Percentiles rank a stretch among this genome's conserved stretches.
Conservation (phyloP, 2,888 invertebrate genomes). For the Drosophila quinaria region DNA sequence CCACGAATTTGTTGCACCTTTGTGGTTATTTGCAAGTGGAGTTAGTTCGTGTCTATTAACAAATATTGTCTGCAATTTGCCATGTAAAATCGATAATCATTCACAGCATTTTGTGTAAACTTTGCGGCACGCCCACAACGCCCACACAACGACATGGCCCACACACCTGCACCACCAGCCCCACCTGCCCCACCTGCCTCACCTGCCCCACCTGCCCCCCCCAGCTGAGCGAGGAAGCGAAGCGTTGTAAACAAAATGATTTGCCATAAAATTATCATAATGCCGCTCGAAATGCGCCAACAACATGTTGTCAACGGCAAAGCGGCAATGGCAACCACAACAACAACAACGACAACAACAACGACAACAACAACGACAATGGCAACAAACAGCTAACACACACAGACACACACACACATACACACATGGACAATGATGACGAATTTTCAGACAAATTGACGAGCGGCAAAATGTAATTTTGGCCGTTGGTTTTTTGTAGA, state of each 20-base stretch:
- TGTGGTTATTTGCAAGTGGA: conserved; percentile 27
- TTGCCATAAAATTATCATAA: conserved; percentile 82
- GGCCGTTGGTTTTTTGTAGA: conserved; percentile 53
- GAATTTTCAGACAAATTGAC: conserved; percentile 58
- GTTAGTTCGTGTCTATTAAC: conserved; percentile 41
- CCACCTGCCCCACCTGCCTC: conserved; percentile 49
- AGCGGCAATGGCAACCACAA: conserved; percentile 36
- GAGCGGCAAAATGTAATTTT: conserved; percentile 61
- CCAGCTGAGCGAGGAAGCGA: conserved; percentile 13
- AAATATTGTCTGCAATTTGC: conserved; percentile 60
- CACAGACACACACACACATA: conserved; percentile 10
- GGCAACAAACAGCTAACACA: conserved; percentile 24
- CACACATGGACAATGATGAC: conserved; percentile 19
- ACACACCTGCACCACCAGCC: conserved; percentile 12
- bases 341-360: conserved; percentile 31
- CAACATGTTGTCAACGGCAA: conserved; percentile 80
- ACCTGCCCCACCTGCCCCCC: conserved; percentile 36
- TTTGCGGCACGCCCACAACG: conserved; percentile 53
- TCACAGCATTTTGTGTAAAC: conserved; percentile 71
- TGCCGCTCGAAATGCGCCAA: conserved; percentile 79
- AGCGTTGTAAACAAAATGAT: conserved; percentile 80
- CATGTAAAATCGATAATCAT: conserved; percentile 81
- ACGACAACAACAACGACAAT: conserved; percentile 32
- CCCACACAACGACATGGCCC: conserved; percentile 13
- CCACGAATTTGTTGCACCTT: conserved; percentile 4